Percentiles rank a stretch among this genome's conserved stretches.
These are phyloP conservation scores for Ceratitis capitata DNA, from an alignment of 1,140 invertebrate species.

Conservation along the genomic window DNA sequence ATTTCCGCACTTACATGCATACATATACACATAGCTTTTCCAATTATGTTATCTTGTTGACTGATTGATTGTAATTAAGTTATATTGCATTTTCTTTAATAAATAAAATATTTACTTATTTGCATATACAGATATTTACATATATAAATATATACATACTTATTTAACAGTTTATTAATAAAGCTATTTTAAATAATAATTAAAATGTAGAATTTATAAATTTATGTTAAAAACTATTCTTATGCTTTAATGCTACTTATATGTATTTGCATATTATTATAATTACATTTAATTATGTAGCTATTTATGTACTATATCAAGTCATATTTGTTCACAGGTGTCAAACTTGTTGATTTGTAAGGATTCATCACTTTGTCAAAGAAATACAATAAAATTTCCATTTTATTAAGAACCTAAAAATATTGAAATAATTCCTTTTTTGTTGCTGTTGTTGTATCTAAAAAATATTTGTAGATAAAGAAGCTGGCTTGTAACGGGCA, in stretches of 20 bases:
- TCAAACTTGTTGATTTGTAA: background rate
- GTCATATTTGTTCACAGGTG: background rate
- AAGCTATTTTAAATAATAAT: background rate
- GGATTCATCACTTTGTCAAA: background rate
- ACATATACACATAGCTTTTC: background rate
- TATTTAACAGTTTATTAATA: background rate
- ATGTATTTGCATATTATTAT: background rate
- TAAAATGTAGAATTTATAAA: background rate
- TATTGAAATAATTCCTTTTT: no score
- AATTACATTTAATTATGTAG: background rate
- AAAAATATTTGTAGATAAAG: no score
- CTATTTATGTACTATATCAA: background rate
- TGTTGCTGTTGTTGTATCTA: no score
- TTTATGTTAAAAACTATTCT: background rate
- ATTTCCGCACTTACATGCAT: background rate
- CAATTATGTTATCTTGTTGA: background rate
- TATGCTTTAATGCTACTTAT: background rate
- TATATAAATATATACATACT: background rate
- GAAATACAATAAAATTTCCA: background rate
- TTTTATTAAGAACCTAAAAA: background rate
- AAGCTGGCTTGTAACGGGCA: no score
- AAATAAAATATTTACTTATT: no score
- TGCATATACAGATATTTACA: background rate
- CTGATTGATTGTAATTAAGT: background rate
- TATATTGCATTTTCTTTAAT: background rate